Evolutionary conservation across 1,140 invertebrate species (phyloP).

Genomic region (Penaeus chinensis): DNA sequence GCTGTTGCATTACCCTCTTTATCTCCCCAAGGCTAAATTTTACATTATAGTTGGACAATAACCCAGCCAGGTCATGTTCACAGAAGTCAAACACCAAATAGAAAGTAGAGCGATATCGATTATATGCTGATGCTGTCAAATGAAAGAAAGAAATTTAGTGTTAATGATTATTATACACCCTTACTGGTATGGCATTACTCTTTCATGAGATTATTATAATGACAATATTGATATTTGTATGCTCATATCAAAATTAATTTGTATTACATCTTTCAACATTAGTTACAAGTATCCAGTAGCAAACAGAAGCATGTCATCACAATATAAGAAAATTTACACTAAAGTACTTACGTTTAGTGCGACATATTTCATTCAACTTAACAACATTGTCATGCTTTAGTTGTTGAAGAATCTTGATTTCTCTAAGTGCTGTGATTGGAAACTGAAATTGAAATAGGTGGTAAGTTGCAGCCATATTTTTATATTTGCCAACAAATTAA

Average conservation of each 20-base stretch:
- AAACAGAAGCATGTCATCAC: not conserved
- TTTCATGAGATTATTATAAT: no score
- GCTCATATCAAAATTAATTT: no score
- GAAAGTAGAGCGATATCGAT: conserved; percentile 93
- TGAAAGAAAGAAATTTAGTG: not conserved
- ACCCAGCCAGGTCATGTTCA: conserved; percentile 97
- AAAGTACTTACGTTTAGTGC: conserved; percentile 61
- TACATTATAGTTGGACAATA: conserved; percentile 95
- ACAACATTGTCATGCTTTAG: conserved; percentile 98
- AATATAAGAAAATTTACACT: not conserved
- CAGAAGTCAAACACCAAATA: conserved; percentile 99
- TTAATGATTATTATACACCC: not conserved
- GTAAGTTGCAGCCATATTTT: conserved; percentile 17
- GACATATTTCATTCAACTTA: conserved; percentile 78
- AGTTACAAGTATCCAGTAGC: no score
- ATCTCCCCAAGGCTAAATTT: conserved; percentile 97
- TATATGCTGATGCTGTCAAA: conserved; percentile 80
- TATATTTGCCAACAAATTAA: no score
- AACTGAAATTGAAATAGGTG: conserved; percentile 78
- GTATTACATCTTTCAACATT: not conserved
- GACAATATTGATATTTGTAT: not conserved
- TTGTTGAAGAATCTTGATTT: conserved; percentile 96
- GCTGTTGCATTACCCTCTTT: conserved; percentile 98
- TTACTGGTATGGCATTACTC: not conserved
- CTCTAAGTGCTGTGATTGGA: conserved; percentile 96